These are phyloP conservation scores for Myiopsitta monachus DNA, from an alignment of 2,113 vertebrate genomes.

Conservation along the genomic window DNA sequence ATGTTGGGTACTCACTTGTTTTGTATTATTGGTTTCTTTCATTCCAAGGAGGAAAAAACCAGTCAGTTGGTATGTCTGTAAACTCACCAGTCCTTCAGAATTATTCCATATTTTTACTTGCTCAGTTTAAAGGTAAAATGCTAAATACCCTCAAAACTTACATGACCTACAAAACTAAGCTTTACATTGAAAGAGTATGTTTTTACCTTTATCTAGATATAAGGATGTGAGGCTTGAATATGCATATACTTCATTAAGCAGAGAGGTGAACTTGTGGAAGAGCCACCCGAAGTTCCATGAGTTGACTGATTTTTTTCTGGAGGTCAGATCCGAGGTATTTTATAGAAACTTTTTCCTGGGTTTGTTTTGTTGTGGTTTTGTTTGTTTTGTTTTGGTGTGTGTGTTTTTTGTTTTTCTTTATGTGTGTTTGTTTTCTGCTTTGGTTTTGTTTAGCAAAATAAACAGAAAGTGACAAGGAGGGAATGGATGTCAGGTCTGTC, in stretches of 20 bases:
- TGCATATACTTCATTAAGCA: not conserved
- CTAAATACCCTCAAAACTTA: not conserved
- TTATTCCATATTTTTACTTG: not conserved
- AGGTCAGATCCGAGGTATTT: not conserved
- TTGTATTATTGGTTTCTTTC: not conserved
- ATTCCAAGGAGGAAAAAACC: not conserved
- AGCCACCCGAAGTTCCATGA: accelerated
- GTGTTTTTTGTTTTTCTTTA: not conserved
- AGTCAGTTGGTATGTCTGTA: not conserved
- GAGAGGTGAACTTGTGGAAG: not conserved
- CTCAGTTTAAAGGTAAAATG: not conserved
- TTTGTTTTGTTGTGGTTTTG: not conserved
- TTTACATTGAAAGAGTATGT: not conserved
- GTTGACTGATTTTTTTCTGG: not conserved
- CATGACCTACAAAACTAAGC: not conserved
- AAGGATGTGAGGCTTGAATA: not conserved
- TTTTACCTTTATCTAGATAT: not conserved
- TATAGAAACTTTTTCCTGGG: not conserved
- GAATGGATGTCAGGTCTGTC: not conserved
- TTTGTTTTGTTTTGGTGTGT: not conserved
- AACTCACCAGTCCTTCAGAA: not conserved
- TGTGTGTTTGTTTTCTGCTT: not conserved
- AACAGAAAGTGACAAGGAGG: not conserved
- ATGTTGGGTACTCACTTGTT: not conserved
- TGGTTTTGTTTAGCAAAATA: not conserved